These are phyloP conservation scores for Synchiropus splendidus DNA, from an alignment of 2,113 vertebrate species.

Conservation along the genomic window DNA sequence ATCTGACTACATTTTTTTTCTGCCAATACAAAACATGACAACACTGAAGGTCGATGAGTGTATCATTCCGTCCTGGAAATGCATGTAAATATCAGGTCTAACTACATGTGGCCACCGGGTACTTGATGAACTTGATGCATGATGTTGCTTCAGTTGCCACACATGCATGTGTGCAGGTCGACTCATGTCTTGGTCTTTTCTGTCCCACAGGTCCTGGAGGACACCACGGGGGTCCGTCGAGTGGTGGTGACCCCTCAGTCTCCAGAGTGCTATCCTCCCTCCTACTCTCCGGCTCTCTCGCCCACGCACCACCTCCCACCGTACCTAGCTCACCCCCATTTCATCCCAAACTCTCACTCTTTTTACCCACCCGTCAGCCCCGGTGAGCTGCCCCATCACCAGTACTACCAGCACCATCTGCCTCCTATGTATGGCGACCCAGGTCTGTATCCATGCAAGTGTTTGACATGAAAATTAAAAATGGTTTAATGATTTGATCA, in stretches of 20 bases:
- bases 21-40: no score
- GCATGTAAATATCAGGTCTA: no score
- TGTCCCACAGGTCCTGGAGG: conserved; percentile 82
- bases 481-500: no score
- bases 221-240: conserved; percentile 88
- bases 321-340: conserved; percentile 87
- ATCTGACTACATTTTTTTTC: no score
- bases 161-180: background rate
- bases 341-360: conserved; percentile 89
- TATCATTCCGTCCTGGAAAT: no score
- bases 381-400: conserved; percentile 86
- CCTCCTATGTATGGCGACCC: conserved; percentile 86
- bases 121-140: no score
- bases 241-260: conserved; percentile 97
- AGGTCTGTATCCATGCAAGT: no score
- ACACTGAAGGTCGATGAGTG: no score
- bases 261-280: conserved; percentile 91
- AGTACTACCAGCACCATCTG: conserved; percentile 90
- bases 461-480: no score
- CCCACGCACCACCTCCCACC: conserved; percentile 90
- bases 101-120: no score
- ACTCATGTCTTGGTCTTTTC: background rate
- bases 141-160: no score
- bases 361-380: conserved; percentile 94
- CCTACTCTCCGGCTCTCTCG: conserved; percentile 90